These are phyloP conservation scores for Marronus borbonicus DNA, from an alignment of 2,888 invertebrate species.

Conservation along the genomic window DNA sequence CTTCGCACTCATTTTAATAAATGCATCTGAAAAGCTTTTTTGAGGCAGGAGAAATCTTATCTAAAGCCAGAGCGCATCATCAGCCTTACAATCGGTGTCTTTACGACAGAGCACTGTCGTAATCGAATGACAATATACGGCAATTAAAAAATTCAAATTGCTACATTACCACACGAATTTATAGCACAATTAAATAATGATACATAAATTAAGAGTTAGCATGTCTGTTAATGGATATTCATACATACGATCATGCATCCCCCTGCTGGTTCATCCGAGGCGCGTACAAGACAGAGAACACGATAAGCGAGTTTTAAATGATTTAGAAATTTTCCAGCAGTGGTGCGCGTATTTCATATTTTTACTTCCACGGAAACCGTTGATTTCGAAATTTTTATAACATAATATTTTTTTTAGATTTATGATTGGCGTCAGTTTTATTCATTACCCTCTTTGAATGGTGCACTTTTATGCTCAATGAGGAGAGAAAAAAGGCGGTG, in stretches of 20 bases:
- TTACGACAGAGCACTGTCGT: constrained; percentile 34
- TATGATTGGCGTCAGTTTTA: constrained; percentile 49
- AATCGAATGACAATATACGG: constrained; percentile 49
- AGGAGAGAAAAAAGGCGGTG: neutral
- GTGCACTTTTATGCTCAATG: neutral
- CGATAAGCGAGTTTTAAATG: constrained; percentile 27
- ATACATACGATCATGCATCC: constrained; percentile 38
- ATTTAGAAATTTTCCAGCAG: constrained; percentile 39
- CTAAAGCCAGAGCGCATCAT: constrained; percentile 17
- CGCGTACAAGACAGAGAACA: constrained; percentile 30
- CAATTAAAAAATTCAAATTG: constrained; percentile 49
- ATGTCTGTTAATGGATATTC: constrained; percentile 50
- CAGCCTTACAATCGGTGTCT: constrained; percentile 32
- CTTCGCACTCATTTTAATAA: neutral
- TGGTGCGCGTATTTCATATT: constrained; percentile 40
- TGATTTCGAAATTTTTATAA: constrained; percentile 48
- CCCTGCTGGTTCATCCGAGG: constrained; percentile 33
- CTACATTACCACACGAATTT: constrained; percentile 48
- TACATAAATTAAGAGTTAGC: constrained; percentile 51
- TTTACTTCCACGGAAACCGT: constrained; percentile 22
- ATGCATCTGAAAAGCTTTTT: constrained; percentile 19
- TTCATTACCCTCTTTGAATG: constrained; percentile 44
- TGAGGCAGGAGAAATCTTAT: constrained; percentile 27
- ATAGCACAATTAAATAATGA: constrained; percentile 51
- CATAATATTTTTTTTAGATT: constrained; percentile 48